A percentile compares a stretch with the other conserved stretches of the same genome.
Conservation (phyloP, 2,113 vertebrate genomes). For the Panthera uncia region DNA sequence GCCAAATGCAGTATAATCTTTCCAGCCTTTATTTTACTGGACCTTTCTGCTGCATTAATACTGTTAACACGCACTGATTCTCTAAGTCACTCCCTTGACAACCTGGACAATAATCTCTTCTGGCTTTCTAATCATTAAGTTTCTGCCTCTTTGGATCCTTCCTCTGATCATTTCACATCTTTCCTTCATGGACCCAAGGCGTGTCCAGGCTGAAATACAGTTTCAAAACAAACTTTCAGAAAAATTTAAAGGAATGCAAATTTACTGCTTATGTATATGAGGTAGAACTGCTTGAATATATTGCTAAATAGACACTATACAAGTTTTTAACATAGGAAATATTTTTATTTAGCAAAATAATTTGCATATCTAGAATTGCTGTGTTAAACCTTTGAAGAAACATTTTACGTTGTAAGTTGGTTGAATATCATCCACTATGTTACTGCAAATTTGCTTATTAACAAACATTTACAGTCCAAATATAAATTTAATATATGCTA, state of each 20-base stretch:
- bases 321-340: background rate
- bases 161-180: background rate
- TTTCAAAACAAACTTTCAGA: background rate
- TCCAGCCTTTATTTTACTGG: background rate
- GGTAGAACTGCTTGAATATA: background rate
- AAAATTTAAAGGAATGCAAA: background rate
- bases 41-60: background rate
- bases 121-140: background rate
- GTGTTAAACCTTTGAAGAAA: background rate
- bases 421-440: background rate
- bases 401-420: background rate
- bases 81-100: background rate
- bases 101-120: background rate
- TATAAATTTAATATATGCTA: background rate
- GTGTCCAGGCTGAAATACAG: background rate
- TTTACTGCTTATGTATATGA: background rate
- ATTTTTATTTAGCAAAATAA: constrained; percentile 35
- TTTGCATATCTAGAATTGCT: background rate
- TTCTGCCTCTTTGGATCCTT: background rate
- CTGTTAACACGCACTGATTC: background rate
- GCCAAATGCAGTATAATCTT: background rate
- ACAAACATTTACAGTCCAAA: background rate
- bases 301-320: background rate
- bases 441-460: background rate
- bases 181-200: background rate